Evolutionary conservation across 2,113 vertebrate species (phyloP).

Genomic region (Ammodramus savannarum): DNA sequence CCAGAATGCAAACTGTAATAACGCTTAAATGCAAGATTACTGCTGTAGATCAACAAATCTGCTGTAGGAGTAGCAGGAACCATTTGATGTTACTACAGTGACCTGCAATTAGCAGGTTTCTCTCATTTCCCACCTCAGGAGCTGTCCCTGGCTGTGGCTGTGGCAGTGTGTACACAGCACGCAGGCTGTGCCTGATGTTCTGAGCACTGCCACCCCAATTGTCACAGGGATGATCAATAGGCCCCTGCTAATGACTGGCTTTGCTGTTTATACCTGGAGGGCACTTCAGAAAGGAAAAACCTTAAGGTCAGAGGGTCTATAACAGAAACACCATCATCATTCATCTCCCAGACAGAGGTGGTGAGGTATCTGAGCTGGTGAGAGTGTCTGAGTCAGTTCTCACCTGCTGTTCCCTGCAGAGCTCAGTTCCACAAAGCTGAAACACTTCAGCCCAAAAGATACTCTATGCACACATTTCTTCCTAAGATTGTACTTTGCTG

Average conservation of each 20-base stretch:
- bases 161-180: not conserved
- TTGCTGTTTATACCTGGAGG: not conserved
- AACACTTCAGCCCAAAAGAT: not conserved
- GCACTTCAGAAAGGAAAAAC: not conserved
- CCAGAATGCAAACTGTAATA: not conserved
- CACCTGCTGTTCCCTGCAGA: not conserved
- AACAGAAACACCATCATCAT: not conserved
- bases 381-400: not conserved
- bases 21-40: not conserved
- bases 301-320: not conserved
- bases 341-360: not conserved
- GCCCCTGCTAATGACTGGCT: not conserved
- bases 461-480: not conserved
- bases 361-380: not conserved
- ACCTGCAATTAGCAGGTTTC: not conserved
- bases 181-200: not conserved
- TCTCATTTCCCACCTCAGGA: not conserved
- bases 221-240: not conserved
- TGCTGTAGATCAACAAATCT: not conserved
- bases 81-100: not conserved
- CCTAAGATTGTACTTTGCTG: not conserved
- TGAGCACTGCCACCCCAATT: not conserved
- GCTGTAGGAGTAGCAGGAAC: not conserved
- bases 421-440: not conserved
- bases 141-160: not conserved